A percentile compares a stretch with the other conserved stretches of the same genome.
Evolutionary conservation across 2,888 invertebrate species (phyloP).

Genomic region (Hirtodrosophila histrioides): DNA sequence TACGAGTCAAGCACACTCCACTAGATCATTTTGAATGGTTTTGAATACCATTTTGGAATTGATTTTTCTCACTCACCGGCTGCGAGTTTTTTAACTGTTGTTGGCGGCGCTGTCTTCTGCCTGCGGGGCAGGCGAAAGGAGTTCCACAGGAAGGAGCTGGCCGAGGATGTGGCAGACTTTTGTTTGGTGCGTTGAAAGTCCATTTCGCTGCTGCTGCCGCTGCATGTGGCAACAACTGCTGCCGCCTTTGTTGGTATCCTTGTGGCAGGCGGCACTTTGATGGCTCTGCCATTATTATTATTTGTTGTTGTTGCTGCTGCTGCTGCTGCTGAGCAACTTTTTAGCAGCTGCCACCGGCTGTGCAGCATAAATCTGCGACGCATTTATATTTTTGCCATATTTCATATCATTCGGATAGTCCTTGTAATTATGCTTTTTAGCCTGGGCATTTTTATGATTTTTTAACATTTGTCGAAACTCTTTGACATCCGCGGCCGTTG

Average conservation of each 20-base stretch:
- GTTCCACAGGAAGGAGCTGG: constrained; percentile 82
- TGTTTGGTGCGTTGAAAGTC: constrained; percentile 74
- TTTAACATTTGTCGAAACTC: constrained; percentile 81
- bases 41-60: constrained; percentile 31
- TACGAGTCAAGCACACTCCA: neutral
- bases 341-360: constrained; percentile 40
- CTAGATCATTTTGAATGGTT: neutral
- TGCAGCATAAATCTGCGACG: constrained; percentile 39
- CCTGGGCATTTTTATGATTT: constrained; percentile 81
- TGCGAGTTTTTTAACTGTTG: constrained; percentile 42
- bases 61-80: constrained; percentile 66
- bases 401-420: constrained; percentile 80
- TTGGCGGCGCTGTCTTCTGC: constrained; percentile 72
- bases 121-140: constrained; percentile 84
- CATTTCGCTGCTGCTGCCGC: constrained; percentile 75
- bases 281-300: constrained; percentile 24
- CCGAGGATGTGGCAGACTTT: constrained; percentile 66
- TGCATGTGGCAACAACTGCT: constrained; percentile 16
- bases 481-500: constrained; percentile 70
- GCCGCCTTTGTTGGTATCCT: constrained; percentile 67
- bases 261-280: constrained; percentile 59
- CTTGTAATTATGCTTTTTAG: constrained; percentile 79
- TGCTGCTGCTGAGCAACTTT: constrained; percentile 51
- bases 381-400: constrained; percentile 63
- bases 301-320: constrained; percentile 33